Evolutionary conservation across 2,113 vertebrate species (phyloP), one percentile per base, ranked within the genome.

Genomic region (Nematolebias whitei): DNA sequence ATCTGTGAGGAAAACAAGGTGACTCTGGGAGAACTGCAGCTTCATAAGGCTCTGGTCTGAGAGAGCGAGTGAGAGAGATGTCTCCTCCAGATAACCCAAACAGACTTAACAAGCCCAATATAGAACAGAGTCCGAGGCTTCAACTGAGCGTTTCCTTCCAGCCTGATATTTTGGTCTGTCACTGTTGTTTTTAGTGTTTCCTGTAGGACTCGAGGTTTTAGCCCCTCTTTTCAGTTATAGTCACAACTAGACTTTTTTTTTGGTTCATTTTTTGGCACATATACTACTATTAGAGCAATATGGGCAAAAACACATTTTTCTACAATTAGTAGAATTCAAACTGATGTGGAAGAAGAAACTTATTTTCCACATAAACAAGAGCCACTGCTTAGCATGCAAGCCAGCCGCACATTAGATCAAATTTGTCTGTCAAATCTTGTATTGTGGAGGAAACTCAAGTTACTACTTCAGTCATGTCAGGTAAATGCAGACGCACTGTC

Each of bases 61-160:
- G 51, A 35, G 32, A 7, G 26, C 3, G 26, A 29, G 26, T 63
- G 29, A 51, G 23, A 24, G 56, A 59, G 71, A 83, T 70, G 80
- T 82, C 49, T 29, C 80, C 63, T 74, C 14, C 67, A 79, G 79
- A 82, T 79, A 82, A 79, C 40, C 51, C 29, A 68, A 56, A 70
- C 23, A 43, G 68, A 63, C 65, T 49, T 63, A 35, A 41, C 22
- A 53, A 54, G 65, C 63, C 61, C 29, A 44, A 65, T 66, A 59
- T 66, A 77, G 68, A 78, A 35, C 48, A 23, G 55, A 77, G 75
- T 69, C 60, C 6, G 12, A 56, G 55, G 63, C 47, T 71, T 53
- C 12, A 1, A 13, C 63, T 29, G 24, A 63, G n/a, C 11, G 8
- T 56, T 73, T 76, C 76, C 63, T 84, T 62, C 61, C 49, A 63